A percentile compares a stretch with the other conserved stretches of the same genome.
Conservation (phyloP, 2,888 invertebrate genomes). For the Lutraria lutraria region DNA sequence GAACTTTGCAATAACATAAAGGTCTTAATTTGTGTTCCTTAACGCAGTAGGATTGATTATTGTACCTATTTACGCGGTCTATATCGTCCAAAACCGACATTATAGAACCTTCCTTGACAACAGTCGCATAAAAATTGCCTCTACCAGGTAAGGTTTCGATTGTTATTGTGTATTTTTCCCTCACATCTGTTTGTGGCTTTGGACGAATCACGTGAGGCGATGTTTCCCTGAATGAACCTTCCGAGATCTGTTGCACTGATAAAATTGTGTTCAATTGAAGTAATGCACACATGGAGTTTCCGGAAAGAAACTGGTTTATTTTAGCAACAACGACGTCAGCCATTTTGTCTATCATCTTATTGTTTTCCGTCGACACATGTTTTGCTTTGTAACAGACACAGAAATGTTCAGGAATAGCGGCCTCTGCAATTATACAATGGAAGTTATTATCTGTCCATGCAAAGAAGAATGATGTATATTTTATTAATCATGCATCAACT, state of each 20-base stretch:
- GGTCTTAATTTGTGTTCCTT: slow-evolving; percentile 44
- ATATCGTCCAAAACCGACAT: slow-evolving; percentile 44
- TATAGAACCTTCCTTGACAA: not conserved
- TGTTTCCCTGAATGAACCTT: not conserved
- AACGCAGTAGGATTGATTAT: slow-evolving; percentile 63
- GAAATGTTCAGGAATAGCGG: slow-evolving; percentile 23
- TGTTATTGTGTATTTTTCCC: slow-evolving; percentile 43
- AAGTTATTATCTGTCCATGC: no score
- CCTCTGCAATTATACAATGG: not conserved
- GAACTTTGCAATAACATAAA: slow-evolving; percentile 51
- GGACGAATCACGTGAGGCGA: slow-evolving; percentile 26
- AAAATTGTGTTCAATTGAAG: not conserved
- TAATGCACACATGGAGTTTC: not conserved
- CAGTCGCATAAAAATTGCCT: slow-evolving; percentile 57
- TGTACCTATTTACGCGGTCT: slow-evolving; percentile 63
- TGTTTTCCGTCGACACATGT: not conserved
- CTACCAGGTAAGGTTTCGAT: slow-evolving; percentile 60
- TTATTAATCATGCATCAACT: no score
- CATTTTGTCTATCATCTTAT: not conserved
- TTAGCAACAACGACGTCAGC: not conserved
- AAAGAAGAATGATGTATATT: no score
- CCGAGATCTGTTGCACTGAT: not conserved
- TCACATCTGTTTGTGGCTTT: not conserved
- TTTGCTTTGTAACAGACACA: slow-evolving; percentile 24
- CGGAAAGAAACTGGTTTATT: not conserved